Evolutionary conservation across 2,888 invertebrate species (phyloP).

Genomic region (Junonia oenone): DNA sequence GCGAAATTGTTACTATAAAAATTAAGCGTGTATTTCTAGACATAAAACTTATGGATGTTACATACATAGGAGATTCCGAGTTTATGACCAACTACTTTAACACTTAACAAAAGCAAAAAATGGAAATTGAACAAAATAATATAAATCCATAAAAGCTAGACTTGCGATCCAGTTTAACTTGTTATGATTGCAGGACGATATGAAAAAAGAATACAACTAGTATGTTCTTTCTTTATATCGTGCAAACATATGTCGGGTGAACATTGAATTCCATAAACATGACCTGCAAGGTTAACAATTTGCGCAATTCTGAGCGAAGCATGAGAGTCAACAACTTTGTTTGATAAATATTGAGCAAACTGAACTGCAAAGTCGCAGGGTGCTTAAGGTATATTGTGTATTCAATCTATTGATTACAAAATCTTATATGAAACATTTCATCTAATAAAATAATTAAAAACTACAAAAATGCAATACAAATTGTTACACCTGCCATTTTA

Average conservation of each 20-base stretch:
- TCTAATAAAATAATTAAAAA: background rate
- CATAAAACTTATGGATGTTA: background rate
- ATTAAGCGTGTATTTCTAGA: background rate
- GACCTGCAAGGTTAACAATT: no score
- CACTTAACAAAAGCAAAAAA: background rate
- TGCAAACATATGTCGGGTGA: no score
- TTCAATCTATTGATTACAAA: background rate
- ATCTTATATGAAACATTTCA: background rate
- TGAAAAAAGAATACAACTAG: no score
- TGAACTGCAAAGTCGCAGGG: background rate
- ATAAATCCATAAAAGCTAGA: no score
- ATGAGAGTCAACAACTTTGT: no score
- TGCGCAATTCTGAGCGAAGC: no score
- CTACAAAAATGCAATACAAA: background rate
- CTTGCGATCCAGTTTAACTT: no score
- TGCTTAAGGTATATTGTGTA: background rate
- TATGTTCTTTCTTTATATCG: no score
- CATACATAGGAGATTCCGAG: background rate
- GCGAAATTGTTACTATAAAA: background rate
- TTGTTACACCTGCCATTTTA: background rate
- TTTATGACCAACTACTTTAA: background rate
- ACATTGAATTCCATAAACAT: no score
- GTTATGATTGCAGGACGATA: no score
- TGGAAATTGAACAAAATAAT: background rate
- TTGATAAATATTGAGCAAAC: no score